Percentiles rank a stretch among this genome's conserved stretches.
phyloP scores from a whole-genome alignment of 2,797 vertebrate species.

The Martes flavigula region DNA sequence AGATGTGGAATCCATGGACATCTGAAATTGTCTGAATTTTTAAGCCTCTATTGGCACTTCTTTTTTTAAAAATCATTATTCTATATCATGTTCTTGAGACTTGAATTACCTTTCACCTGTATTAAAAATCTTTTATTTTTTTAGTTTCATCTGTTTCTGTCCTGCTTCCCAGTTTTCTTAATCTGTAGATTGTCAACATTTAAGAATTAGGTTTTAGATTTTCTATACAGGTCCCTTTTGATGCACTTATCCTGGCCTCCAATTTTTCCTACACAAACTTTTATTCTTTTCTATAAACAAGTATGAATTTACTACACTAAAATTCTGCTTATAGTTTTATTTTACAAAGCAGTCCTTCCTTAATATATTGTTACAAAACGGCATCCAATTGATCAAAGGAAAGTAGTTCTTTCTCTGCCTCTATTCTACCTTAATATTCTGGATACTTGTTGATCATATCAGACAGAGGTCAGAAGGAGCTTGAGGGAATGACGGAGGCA shows the following conservation, averaged over 20 bases:
- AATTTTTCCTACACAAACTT: not conserved
- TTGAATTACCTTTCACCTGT: not conserved
- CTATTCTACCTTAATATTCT: not conserved
- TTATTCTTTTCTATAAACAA: not conserved
- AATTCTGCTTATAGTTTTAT: constrained; percentile 34
- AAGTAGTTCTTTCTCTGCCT: not conserved
- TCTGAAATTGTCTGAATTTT: not conserved
- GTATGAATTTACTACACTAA: not conserved
- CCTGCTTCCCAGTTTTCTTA: not conserved
- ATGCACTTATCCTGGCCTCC: not conserved
- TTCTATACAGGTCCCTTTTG: not conserved
- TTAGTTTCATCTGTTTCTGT: not conserved
- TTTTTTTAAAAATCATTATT: not conserved
- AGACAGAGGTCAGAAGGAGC: not conserved
- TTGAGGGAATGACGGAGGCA: not conserved
- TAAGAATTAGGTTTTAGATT: not conserved
- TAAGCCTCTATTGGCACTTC: not conserved
- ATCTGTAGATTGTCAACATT: not conserved
- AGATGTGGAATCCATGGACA: not conserved
- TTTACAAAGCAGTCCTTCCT: constrained; percentile 16
- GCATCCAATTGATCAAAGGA: not conserved
- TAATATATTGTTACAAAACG: not conserved
- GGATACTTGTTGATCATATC: not conserved
- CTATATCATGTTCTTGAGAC: not conserved
- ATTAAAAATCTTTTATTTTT: not conserved